Conservation (phyloP, 2,113 vertebrate species). For the Neopipo cinnamomea region DNA sequence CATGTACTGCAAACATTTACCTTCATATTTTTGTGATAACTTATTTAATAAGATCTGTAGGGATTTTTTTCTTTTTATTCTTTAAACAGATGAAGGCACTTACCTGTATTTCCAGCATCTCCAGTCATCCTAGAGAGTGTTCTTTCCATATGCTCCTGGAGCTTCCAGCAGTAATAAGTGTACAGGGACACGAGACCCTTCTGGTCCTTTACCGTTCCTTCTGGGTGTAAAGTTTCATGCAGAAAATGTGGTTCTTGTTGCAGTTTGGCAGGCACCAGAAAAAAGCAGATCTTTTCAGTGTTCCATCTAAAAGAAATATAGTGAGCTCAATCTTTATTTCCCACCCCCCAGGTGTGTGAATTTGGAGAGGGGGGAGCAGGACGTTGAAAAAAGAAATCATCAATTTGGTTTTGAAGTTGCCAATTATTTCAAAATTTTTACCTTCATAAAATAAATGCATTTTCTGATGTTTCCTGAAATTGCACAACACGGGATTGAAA, state of each 20-base stretch:
- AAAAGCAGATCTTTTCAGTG: neutral
- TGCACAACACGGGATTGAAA: neutral
- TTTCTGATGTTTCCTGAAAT: neutral
- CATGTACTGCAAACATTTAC: neutral
- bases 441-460: neutral
- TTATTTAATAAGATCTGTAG: neutral
- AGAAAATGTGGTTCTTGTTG: constrained; percentile 55
- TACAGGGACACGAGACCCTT: constrained; percentile 39
- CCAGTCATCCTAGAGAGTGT: neutral
- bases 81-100: neutral
- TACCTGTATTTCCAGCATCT: constrained; percentile 9
- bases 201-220: constrained; percentile 28
- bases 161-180: neutral
- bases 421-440: neutral
- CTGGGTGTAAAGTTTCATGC: constrained; percentile 57
- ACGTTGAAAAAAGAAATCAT: neutral
- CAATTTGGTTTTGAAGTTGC: neutral
- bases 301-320: neutral
- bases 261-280: constrained; percentile 27
- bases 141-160: neutral
- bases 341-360: neutral
- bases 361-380: neutral
- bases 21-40: neutral
- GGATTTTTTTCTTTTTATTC: neutral
- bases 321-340: neutral